These are phyloP conservation scores for Empidonax traillii DNA, from an alignment of 2,113 vertebrate species.

Conservation along the genomic window DNA sequence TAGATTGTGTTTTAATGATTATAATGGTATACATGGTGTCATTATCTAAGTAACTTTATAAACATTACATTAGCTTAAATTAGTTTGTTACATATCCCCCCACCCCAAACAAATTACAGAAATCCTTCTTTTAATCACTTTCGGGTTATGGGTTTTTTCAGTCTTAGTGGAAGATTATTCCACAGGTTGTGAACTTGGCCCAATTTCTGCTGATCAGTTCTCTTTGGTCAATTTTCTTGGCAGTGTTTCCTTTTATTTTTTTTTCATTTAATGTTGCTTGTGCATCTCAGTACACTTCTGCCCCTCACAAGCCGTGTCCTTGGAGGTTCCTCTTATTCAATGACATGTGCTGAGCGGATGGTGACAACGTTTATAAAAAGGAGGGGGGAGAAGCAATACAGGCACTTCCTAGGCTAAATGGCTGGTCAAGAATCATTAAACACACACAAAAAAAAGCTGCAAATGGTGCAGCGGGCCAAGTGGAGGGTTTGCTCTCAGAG, in stretches of 20 bases:
- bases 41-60: constrained; percentile 75
- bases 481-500: not conserved
- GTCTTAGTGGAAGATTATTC: not conserved
- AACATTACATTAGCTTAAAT: constrained; percentile 77
- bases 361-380: constrained; percentile 30
- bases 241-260: constrained; percentile 40
- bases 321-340: constrained; percentile 49
- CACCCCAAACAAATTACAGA: not conserved
- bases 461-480: not conserved
- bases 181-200: constrained; percentile 8
- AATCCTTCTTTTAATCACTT: constrained; percentile 56
- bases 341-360: not conserved
- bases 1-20: constrained; percentile 77
- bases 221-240: constrained; percentile 29
- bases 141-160: not conserved
- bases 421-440: constrained; percentile 25
- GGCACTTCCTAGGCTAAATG: constrained; percentile 38
- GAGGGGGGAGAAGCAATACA: not conserved
- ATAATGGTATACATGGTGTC: constrained; percentile 70
- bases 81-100: constrained; percentile 52
- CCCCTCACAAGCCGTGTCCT: constrained; percentile 19
- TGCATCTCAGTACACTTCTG: not conserved
- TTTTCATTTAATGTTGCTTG: constrained; percentile 8
- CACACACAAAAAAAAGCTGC: not conserved
- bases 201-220: constrained; percentile 25